Evolutionary conservation across 2,797 vertebrate species (phyloP).

Genomic region (Nyctalus aviator): DNA sequence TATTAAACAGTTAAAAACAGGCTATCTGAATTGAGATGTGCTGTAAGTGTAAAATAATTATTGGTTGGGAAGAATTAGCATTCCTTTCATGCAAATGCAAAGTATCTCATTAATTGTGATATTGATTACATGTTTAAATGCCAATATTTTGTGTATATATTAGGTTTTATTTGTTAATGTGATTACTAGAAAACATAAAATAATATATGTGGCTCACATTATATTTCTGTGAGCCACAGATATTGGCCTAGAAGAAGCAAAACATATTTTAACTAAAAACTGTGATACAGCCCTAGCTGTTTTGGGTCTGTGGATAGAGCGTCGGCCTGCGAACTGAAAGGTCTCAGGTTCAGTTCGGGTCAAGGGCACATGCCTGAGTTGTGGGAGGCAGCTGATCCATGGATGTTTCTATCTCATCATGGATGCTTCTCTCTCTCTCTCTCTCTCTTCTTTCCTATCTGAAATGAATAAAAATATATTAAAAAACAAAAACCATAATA

Average conservation of each 20-base stretch:
- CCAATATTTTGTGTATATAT: slow-evolving; percentile 4
- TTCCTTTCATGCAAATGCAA: background rate
- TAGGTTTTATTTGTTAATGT: slow-evolving; percentile 10
- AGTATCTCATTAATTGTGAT: slow-evolving; percentile 2
- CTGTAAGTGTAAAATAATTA: background rate
- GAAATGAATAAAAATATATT: too few relatives aligned
- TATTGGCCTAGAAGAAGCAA: slow-evolving; percentile 14
- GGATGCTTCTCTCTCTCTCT: too few relatives aligned
- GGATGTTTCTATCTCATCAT: too few relatives aligned
- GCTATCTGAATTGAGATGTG: background rate
- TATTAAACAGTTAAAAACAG: background rate
- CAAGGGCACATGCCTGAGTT: too few relatives aligned
- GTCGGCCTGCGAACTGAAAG: too few relatives aligned
- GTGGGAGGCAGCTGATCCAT: too few relatives aligned
- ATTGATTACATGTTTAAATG: slow-evolving; percentile 2
- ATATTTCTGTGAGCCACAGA: background rate
- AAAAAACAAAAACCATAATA: slow-evolving; percentile 8
- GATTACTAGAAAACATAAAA: background rate
- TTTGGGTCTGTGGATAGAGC: too few relatives aligned
- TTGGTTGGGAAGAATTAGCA: slow-evolving; percentile 32
- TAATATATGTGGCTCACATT: background rate
- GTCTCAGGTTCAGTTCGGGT: too few relatives aligned
- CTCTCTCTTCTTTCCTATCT: too few relatives aligned
- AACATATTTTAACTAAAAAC: slow-evolving; percentile 28
- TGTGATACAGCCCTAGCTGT: background rate